Evolutionary conservation across 2,113 vertebrate genomes (phyloP).

Genomic region (Hyaena hyaena): DNA sequence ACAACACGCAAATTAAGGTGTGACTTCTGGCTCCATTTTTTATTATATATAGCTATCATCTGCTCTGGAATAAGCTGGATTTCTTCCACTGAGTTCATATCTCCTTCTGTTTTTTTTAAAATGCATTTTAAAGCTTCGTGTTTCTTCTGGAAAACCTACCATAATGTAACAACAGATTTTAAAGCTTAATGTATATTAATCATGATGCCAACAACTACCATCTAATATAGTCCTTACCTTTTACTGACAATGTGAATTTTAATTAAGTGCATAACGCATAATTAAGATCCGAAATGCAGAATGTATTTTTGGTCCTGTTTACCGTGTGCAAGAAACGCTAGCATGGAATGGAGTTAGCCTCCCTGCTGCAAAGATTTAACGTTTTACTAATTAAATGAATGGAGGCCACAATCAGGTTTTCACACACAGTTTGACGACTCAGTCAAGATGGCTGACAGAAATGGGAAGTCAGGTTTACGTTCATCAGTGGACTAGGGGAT

Average conservation of each 20-base stretch:
- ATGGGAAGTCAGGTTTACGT: conserved; percentile 12
- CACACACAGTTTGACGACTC: neutral
- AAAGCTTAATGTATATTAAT: conserved; percentile 78
- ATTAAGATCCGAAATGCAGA: conserved; percentile 67
- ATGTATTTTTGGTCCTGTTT: conserved; percentile 73
- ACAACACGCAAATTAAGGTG: conserved; percentile 65
- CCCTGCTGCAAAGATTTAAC: neutral
- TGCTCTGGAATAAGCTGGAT: conserved; percentile 71
- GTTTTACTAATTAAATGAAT: conserved; percentile 41
- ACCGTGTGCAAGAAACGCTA: conserved; percentile 40
- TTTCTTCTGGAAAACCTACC: conserved; percentile 76
- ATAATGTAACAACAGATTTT: conserved; percentile 81
- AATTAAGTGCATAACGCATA: conserved; percentile 75
- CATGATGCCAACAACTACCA: conserved; percentile 63
- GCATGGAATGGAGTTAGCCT: conserved; percentile 1
- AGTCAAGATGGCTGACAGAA: conserved; percentile 27
- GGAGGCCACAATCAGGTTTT: neutral
- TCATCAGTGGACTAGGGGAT: neutral
- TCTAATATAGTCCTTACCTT: conserved; percentile 77
- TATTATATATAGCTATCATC: conserved; percentile 66
- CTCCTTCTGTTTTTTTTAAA: conserved; percentile 78
- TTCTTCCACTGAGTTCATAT: conserved; percentile 74
- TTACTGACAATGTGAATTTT: conserved; percentile 80
- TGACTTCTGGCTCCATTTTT: conserved; percentile 59
- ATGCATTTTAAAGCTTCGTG: conserved; percentile 61